Evolutionary conservation across 2,797 vertebrate genomes (phyloP).

Genomic region (Sciaenops ocellatus): DNA sequence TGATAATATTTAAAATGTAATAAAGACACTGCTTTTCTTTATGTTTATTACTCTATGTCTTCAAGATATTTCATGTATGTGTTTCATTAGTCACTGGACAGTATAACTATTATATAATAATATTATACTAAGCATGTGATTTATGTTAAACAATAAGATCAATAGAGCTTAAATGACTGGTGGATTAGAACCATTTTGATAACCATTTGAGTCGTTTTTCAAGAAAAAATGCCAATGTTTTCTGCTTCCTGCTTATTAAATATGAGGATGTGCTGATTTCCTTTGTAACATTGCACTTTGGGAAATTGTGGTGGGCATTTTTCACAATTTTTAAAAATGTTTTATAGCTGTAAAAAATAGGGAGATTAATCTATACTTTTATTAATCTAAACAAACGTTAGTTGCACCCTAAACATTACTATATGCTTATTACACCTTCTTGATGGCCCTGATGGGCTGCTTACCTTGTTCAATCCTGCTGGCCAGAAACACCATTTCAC

Average conservation of each 20-base stretch:
- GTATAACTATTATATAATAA: no score
- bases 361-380: not conserved
- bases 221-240: not conserved
- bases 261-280: not conserved
- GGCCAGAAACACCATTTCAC: slow-evolving; percentile 97
- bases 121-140: not conserved
- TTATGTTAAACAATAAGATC: not conserved
- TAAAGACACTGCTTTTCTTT: not conserved
- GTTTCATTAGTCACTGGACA: not conserved
- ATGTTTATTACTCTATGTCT: not conserved
- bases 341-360: not conserved
- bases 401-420: not conserved
- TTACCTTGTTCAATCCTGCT: slow-evolving; percentile 98
- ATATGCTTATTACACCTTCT: not conserved
- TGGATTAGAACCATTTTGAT: not conserved
- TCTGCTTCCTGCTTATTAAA: not conserved
- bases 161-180: not conserved
- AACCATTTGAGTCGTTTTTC: not conserved
- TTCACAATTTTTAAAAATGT: not conserved
- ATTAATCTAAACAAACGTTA: not conserved
- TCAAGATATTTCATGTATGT: no score
- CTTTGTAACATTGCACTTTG: not conserved
- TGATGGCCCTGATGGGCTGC: not conserved
- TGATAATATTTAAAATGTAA: not conserved
- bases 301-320: not conserved